A percentile compares a stretch with the other conserved stretches of the same genome.
Evolutionary conservation across 2,888 invertebrate species (phyloP).

Genomic region (Eristalis pertinax): DNA sequence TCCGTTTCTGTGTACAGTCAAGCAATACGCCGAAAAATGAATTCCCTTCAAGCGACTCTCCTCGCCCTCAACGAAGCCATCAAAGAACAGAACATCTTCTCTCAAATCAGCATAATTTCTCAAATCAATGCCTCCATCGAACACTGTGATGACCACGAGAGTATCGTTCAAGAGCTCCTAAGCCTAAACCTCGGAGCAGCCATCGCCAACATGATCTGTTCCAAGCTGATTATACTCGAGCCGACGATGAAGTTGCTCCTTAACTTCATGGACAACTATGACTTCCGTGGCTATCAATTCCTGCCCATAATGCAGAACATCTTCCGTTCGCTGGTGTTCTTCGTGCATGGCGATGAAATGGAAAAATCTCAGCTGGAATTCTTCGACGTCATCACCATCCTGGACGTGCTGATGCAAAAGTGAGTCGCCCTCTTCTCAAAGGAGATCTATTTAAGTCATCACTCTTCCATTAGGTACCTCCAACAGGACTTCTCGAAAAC

Average conservation of each 20-base stretch:
- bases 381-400: constrained; percentile 37
- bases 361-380: constrained; percentile 40
- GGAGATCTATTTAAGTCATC: background rate
- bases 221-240: constrained; percentile 25
- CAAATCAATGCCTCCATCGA: constrained; percentile 22
- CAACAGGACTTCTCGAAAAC: background rate
- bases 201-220: constrained; percentile 38
- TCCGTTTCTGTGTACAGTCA: background rate
- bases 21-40: constrained; percentile 14
- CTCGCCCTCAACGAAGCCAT: constrained; percentile 31
- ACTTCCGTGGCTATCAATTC: constrained; percentile 47
- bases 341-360: constrained; percentile 33
- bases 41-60: constrained; percentile 5
- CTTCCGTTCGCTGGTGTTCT: constrained; percentile 39
- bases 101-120: constrained; percentile 18
- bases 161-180: constrained; percentile 10
- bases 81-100: background rate
- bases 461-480: background rate
- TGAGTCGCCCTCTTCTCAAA: constrained; percentile 2
- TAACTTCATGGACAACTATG: constrained; percentile 32
- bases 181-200: constrained; percentile 7
- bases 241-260: constrained; percentile 41
- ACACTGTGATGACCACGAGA: background rate
- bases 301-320: constrained; percentile 56
- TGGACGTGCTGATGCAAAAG: constrained; percentile 47